phyloP scores from a whole-genome alignment of 2,113 vertebrate genomes.

The Menidia beryllina region DNA sequence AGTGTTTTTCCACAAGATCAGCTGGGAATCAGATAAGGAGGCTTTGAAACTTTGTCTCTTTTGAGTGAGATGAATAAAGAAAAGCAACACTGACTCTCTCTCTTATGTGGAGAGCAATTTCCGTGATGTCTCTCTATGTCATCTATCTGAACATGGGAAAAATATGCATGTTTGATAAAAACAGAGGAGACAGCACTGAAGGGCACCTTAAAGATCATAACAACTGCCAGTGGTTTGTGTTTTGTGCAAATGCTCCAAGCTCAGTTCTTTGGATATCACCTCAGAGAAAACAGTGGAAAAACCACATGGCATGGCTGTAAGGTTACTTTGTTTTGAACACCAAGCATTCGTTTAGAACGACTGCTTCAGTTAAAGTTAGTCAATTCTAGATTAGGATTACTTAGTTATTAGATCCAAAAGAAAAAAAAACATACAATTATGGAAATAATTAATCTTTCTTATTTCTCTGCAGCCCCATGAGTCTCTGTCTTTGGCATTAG shows the following conservation, averaged over 20 bases:
- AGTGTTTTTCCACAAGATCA: conserved; percentile 48
- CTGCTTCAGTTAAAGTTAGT: conserved; percentile 3
- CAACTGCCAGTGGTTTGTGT: conserved; percentile 22
- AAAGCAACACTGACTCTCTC: conserved; percentile 54
- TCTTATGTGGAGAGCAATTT: conserved; percentile 48
- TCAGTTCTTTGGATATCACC: conserved; percentile 15
- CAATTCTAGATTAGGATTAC: conserved; percentile 24
- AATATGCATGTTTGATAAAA: conserved; percentile 23
- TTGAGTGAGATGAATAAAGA: conserved; percentile 43
- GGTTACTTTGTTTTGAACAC: conserved; percentile 17
- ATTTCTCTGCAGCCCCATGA: no score
- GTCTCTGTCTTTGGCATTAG: not conserved
- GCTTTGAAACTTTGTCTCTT: conserved; percentile 57
- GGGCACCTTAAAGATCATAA: conserved; percentile 26
- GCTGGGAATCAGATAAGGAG: conserved; percentile 57
- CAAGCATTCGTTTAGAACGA: not conserved
- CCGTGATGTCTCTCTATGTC: conserved; percentile 45
- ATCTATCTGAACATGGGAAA: conserved; percentile 29
- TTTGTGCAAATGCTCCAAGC: conserved; percentile 37
- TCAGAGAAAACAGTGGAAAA: conserved; percentile 18
- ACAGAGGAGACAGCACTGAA: conserved; percentile 28
- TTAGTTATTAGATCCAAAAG: not conserved
- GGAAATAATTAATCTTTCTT: not conserved
- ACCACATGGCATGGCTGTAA: not conserved
- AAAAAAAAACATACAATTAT: not conserved